These are phyloP conservation scores for Pseudeuparius sepicola DNA, from an alignment of 2,888 invertebrate species.

Conservation along the genomic window DNA sequence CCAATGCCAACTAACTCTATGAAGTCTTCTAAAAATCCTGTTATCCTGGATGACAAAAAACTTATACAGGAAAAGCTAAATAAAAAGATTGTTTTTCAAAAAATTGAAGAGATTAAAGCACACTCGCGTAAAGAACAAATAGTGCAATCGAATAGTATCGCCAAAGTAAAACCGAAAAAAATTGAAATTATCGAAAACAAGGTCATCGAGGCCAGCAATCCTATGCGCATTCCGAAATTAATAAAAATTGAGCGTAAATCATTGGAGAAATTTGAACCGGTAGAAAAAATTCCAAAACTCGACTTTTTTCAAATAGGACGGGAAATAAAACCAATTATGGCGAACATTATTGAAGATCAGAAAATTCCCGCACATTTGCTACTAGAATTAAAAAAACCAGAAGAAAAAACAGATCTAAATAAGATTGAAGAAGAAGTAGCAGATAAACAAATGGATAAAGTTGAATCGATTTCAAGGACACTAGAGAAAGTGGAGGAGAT, in stretches of 20 bases:
- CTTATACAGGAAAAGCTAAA: conserved; percentile 39
- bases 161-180: conserved; percentile 20
- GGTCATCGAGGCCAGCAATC: conserved; percentile 16
- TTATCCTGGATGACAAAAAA: conserved; percentile 42
- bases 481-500: conserved; percentile 5
- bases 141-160: conserved; percentile 13
- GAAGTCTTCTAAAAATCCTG: conserved; percentile 40
- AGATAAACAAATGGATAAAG: conserved; percentile 3
- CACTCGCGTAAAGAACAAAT: conserved; percentile 18
- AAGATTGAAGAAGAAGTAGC: conserved; percentile 5
- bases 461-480: too few species aligned
- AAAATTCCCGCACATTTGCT: neutral
- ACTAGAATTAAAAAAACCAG: neutral
- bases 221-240: conserved; percentile 6
- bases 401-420: conserved; percentile 12
- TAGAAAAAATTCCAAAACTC: conserved; percentile 14
- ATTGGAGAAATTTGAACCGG: conserved; percentile 17
- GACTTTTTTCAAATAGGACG: too few species aligned
- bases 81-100: too few species aligned
- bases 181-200: conserved; percentile 26
- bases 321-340: neutral
- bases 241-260: conserved; percentile 15
- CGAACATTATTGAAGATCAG: neutral
- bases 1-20: conserved; percentile 60
- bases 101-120: conserved; percentile 24